phyloP scores from a whole-genome alignment of 2,888 invertebrate genomes.

The Drosophila mettleri region DNA sequence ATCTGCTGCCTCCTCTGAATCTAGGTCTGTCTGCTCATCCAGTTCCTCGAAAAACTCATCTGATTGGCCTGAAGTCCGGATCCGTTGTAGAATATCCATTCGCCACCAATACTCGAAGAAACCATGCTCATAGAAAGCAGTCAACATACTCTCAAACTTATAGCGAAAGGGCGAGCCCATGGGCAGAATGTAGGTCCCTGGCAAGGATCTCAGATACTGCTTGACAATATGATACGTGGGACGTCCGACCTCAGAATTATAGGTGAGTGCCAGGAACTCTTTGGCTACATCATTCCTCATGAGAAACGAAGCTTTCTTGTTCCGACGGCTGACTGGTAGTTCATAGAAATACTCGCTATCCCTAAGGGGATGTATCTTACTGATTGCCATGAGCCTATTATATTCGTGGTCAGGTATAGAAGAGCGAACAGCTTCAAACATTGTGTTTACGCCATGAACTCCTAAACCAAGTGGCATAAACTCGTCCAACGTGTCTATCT shows the following conservation, averaged over 20 bases:
- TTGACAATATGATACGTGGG: constrained; percentile 81
- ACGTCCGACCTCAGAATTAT: constrained; percentile 64
- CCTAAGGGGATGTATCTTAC: constrained; percentile 45
- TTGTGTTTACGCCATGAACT: constrained; percentile 59
- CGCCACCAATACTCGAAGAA: constrained; percentile 79
- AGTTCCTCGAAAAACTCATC: constrained; percentile 59
- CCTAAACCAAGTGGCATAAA: constrained; percentile 49
- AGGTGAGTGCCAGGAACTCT: constrained; percentile 76
- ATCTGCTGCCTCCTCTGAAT: constrained; percentile 31
- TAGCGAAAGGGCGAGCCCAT: constrained; percentile 76
- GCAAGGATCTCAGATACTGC: constrained; percentile 77
- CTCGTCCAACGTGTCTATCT: constrained; percentile 73
- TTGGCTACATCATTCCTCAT: constrained; percentile 76
- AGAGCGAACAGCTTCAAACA: constrained; percentile 51
- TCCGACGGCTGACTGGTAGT: constrained; percentile 24
- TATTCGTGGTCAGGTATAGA: constrained; percentile 51
- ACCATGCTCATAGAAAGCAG: constrained; percentile 75
- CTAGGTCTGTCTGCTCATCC: constrained; percentile 27
- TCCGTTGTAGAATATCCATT: constrained; percentile 45
- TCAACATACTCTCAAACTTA: constrained; percentile 72
- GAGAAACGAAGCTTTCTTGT: constrained; percentile 55
- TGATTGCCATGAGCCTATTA: constrained; percentile 33
- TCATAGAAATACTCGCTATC: constrained; percentile 44
- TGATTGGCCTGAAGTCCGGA: constrained; percentile 42
- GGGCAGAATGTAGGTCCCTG: constrained; percentile 72